Base-by-base conservation (phyloP, 2,113 vertebrate species). In the Melanocharis versteri region DNA sequence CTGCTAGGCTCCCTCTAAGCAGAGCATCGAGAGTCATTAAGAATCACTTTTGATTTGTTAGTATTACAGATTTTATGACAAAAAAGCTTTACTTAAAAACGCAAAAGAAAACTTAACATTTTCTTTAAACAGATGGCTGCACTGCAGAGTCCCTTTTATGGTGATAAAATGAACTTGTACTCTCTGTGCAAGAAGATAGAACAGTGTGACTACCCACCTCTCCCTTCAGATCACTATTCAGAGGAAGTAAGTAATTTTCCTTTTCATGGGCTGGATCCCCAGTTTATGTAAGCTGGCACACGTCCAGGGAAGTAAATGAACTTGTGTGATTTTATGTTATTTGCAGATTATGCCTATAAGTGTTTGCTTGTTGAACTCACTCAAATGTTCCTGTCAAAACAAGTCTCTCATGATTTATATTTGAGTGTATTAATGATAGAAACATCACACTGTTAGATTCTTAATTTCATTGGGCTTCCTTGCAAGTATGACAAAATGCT, bases 171-270 rank as follows among this genome's bases (percentile, higher is more conserved):
- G 99, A 99, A 99, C 97, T 97, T 99, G 80, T 99, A 99, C 97
- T 99, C 99, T 5, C 98, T 99, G 93, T 99, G 99, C 98, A 99
- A 99, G 99, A 99, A 99, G 98, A 99, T 99, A 94, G 99, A 99
- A 91, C 99, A 99, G 97, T 99, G 99, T 56, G 99, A 99, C 98
- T 99, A 99, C 96, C 99, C 99, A 23, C 99, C 99, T 56, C 99
- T 99, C 80, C 99, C 99, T n/a, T 99, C 99, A 93, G 99, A 99
- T 98, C 99, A 99, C 98, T 99, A 99, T 95, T 99, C 99, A 62
- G 99, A 99, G 96, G 98, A 99, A 97, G 99, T 99, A 95, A 98
- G 98, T 97, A 44, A 48, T 84, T 81, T 81, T 87, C 51, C 72
- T 82, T 47, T 72, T 62, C 20, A 1, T 58, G 45, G 82, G 73